phyloP scores from a whole-genome alignment of 2,888 invertebrate species.

The Syrista parreyssii region DNA sequence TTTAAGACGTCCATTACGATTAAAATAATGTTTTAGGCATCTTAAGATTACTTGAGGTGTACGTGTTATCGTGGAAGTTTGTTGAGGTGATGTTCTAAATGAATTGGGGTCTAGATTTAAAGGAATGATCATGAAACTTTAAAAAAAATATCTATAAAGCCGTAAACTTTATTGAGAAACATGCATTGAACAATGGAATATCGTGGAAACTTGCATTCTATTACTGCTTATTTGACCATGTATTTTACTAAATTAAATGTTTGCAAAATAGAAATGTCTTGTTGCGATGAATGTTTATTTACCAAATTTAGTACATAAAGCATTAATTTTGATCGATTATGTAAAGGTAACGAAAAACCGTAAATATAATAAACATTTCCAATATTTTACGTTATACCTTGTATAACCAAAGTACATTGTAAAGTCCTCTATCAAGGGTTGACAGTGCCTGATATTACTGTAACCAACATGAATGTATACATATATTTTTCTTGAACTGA shows the following conservation, averaged over 20 bases:
- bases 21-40: neutral
- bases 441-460: constrained; percentile 52
- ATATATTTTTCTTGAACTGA: constrained; percentile 37
- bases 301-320: constrained; percentile 23
- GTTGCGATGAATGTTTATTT: constrained; percentile 42
- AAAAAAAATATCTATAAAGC: neutral
- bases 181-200: neutral
- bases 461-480: constrained; percentile 27
- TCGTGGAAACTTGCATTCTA: neutral
- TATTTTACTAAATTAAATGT: constrained; percentile 55
- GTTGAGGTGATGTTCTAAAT: constrained; percentile 28
- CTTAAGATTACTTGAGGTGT: neutral
- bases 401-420: constrained; percentile 27
- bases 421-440: constrained; percentile 44
- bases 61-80: constrained; percentile 22
- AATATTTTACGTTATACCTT: constrained; percentile 15
- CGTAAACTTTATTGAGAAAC: neutral
- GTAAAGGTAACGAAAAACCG: constrained; percentile 12
- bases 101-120: neutral
- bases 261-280: constrained; percentile 46
- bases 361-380: constrained; percentile 16
- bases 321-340: constrained; percentile 15
- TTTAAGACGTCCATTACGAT: neutral
- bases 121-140: neutral
- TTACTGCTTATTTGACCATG: constrained; percentile 53